These are phyloP conservation scores for Nemotelus pantherinus DNA, from an alignment of 2,888 invertebrate genomes.

Conservation along the genomic window DNA sequence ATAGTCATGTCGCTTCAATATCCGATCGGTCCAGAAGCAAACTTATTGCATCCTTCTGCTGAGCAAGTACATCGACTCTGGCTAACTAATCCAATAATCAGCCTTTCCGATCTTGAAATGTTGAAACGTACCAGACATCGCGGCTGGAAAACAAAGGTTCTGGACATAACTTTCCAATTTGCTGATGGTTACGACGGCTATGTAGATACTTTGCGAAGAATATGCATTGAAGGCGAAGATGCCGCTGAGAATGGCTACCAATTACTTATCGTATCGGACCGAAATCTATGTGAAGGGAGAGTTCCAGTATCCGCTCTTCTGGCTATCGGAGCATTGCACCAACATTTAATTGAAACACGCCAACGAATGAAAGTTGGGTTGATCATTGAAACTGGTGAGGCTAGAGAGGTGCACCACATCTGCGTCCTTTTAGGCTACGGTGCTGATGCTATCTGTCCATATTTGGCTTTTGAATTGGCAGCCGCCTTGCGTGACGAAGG, in stretches of 20 bases:
- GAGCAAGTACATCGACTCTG: slow-evolving; percentile 90
- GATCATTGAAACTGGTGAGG: slow-evolving; percentile 95
- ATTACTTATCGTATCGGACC: slow-evolving; percentile 87
- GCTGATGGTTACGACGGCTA: slow-evolving; percentile 80
- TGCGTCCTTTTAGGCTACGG: slow-evolving; percentile 95
- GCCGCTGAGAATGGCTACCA: slow-evolving; percentile 84
- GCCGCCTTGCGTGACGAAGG: slow-evolving; percentile 86
- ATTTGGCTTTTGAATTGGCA: slow-evolving; percentile 94
- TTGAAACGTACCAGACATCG: slow-evolving; percentile 84
- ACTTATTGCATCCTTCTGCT: slow-evolving; percentile 89
- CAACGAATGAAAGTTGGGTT: slow-evolving; percentile 96
- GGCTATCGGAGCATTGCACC: slow-evolving; percentile 93
- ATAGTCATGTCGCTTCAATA: slow-evolving; percentile 98
- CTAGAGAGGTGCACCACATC: slow-evolving; percentile 95
- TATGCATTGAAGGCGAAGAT: slow-evolving; percentile 82
- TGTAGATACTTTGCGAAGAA: slow-evolving; percentile 78
- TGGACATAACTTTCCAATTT: slow-evolving; percentile 89
- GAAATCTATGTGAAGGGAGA: slow-evolving; percentile 69
- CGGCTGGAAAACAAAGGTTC: slow-evolving; percentile 86
- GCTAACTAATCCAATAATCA: slow-evolving; percentile 93
- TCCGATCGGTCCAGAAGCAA: slow-evolving; percentile 96
- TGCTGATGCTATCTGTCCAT: slow-evolving; percentile 97
- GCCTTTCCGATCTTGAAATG: slow-evolving; percentile 88
- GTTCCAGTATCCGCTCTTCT: slow-evolving; percentile 84
- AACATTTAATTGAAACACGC: slow-evolving; percentile 92